phyloP scores from a whole-genome alignment of 2,797 vertebrate species.

The Linurgus olivaceus region DNA sequence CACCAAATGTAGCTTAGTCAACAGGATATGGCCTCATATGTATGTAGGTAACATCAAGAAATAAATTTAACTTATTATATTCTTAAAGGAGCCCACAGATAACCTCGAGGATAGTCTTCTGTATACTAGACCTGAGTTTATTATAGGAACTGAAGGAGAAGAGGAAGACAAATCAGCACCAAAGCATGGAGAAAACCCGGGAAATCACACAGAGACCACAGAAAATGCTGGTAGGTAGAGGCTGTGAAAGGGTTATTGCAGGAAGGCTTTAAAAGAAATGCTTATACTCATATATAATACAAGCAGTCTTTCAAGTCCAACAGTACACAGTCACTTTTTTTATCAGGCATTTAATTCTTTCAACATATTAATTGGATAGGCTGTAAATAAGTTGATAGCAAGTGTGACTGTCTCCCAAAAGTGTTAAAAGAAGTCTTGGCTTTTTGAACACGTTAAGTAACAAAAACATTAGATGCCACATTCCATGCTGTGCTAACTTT shows the following conservation, averaged over 20 bases:
- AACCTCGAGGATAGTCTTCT: slow-evolving; percentile 94
- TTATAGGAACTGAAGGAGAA: slow-evolving; percentile 82
- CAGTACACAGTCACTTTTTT: background rate
- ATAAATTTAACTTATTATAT: slow-evolving; percentile 12
- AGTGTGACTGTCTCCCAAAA: background rate
- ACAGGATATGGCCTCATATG: background rate
- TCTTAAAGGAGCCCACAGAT: slow-evolving; percentile 90
- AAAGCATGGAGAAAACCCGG: slow-evolving; percentile 83
- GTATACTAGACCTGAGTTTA: slow-evolving; percentile 84
- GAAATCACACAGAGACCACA: slow-evolving; percentile 71
- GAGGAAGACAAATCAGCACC: slow-evolving; percentile 80
- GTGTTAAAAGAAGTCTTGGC: background rate
- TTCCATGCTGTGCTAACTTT: background rate
- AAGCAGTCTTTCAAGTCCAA: background rate
- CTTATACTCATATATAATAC: background rate
- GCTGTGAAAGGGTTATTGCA: background rate
- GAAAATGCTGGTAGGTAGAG: slow-evolving; percentile 82
- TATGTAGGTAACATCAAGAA: background rate
- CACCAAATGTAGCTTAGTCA: background rate
- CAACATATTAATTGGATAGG: background rate
- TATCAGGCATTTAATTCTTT: background rate
- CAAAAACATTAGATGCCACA: background rate
- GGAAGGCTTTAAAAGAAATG: background rate
- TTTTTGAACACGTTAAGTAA: background rate
- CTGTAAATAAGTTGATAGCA: background rate